Evolutionary conservation across 2,888 invertebrate genomes (phyloP).

Genomic region (Caenorhabditis sp.): DNA sequence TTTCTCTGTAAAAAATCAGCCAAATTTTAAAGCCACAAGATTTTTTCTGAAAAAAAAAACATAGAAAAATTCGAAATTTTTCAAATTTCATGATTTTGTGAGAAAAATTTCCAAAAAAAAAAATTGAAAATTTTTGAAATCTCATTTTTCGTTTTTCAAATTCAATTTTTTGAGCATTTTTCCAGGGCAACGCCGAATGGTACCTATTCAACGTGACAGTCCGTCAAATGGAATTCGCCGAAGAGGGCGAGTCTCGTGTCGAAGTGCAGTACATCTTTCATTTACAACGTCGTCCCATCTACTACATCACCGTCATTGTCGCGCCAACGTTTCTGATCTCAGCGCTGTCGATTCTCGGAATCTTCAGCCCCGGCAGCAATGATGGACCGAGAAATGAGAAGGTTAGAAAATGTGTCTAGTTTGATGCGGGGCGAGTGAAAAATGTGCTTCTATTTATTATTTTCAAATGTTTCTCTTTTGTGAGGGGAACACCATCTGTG

Average conservation of each 20-base stretch:
- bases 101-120: no score
- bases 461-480: neutral
- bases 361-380: slow-evolving; percentile 62
- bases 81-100: no score
- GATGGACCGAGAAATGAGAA: slow-evolving; percentile 66
- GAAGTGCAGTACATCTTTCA: slow-evolving; percentile 65
- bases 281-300: slow-evolving; percentile 61
- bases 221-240: slow-evolving; percentile 60
- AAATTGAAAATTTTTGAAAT: no score
- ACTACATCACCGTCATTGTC: slow-evolving; percentile 66
- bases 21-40: no score
- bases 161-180: neutral
- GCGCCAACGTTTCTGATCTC: slow-evolving; percentile 66
- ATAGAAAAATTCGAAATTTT: no score
- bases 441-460: neutral
- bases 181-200: slow-evolving; percentile 68
- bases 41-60: no score
- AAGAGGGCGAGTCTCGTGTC: slow-evolving; percentile 48
- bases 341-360: slow-evolving; percentile 63
- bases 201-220: slow-evolving; percentile 64
- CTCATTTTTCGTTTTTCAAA: no score
- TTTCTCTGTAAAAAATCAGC: no score
- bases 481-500: no score
- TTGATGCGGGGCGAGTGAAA: no score
- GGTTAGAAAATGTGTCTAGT: no score